Evolutionary conservation across 2,888 invertebrate species (phyloP).

Genomic region (Rhaphigaster nebulosa): DNA sequence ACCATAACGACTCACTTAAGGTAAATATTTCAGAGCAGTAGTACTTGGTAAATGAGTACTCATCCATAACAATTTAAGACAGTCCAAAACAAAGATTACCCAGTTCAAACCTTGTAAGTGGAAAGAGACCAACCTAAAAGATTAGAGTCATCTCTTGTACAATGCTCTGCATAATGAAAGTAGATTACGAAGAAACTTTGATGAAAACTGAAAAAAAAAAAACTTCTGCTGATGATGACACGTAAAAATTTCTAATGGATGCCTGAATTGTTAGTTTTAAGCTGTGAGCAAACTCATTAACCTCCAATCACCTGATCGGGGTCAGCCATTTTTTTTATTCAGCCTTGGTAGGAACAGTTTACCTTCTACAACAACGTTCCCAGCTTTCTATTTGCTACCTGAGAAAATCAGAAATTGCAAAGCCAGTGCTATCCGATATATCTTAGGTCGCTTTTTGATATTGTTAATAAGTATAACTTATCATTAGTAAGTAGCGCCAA

Average conservation of each 20-base stretch:
- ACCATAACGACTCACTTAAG: too few relatives aligned
- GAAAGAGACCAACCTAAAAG: not conserved
- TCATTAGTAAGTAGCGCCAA: too few relatives aligned
- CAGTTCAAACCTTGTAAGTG: not conserved
- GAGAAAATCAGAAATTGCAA: not conserved
- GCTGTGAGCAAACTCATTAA: not conserved
- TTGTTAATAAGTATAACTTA: too few relatives aligned
- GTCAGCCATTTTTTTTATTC: constrained; percentile 5
- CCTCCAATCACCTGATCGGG: not conserved
- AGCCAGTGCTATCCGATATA: not conserved
- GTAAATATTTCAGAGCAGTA: too few relatives aligned
- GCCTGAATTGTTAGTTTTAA: not conserved
- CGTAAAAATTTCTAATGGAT: not conserved
- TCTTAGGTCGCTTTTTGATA: too few relatives aligned
- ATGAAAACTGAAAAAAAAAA: not conserved
- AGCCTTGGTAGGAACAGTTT: not conserved
- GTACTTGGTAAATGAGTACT: too few relatives aligned
- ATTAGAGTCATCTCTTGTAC: not conserved
- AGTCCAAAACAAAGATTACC: not conserved
- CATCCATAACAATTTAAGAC: too few relatives aligned
- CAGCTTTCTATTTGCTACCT: not conserved
- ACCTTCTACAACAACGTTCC: not conserved
- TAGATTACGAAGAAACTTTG: not conserved
- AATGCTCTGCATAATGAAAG: constrained; percentile 1
- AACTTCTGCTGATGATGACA: not conserved